Evolutionary conservation across 1,140 invertebrate genomes (phyloP).

Genomic region (Copidosoma floridanum): DNA sequence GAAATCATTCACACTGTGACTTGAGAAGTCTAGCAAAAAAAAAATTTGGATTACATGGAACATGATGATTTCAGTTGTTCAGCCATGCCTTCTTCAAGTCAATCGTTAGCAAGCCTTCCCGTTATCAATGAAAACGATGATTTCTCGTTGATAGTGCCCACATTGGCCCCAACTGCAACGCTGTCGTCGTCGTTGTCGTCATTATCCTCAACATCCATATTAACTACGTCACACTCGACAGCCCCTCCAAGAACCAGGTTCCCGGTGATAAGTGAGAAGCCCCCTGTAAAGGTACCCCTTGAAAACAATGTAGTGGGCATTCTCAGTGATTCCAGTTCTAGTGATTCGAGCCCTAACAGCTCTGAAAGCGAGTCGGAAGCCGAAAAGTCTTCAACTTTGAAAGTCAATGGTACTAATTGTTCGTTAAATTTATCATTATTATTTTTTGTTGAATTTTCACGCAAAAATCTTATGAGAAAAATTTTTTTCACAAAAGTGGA

Average conservation of each 20-base stretch:
- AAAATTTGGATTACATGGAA: too few relatives aligned
- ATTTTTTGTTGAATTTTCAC: too few relatives aligned
- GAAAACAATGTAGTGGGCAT: slow-evolving; percentile 33
- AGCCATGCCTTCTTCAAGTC: slow-evolving; percentile 59
- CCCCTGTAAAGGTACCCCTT: slow-evolving; percentile 28
- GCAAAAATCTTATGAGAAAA: too few relatives aligned
- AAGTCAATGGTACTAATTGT: slow-evolving; percentile 35
- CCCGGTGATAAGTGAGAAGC: slow-evolving; percentile 23
- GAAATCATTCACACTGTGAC: too few relatives aligned
- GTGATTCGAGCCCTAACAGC: slow-evolving; percentile 48
- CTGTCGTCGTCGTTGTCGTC: slow-evolving; percentile 13
- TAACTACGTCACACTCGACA: slow-evolving; percentile 27
- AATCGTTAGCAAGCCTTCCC: slow-evolving; percentile 69
- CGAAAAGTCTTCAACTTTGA: slow-evolving; percentile 35
- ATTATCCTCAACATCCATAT: slow-evolving; percentile 16
- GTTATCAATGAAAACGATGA: slow-evolving; percentile 71
- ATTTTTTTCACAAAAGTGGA: too few relatives aligned
- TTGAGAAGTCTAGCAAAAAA: too few relatives aligned
- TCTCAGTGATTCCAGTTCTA: slow-evolving; percentile 48
- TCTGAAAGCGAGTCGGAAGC: slow-evolving; percentile 50
- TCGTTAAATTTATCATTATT: slow-evolving; percentile 5
- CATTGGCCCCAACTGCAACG: slow-evolving; percentile 30
- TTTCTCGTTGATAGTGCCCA: slow-evolving; percentile 33
- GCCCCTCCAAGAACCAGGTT: slow-evolving; percentile 31
- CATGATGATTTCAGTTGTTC: slow-evolving; percentile 59